These are phyloP conservation scores for Leptopterna dolabrata DNA, from an alignment of 2,888 invertebrate species.

Conservation along the genomic window DNA sequence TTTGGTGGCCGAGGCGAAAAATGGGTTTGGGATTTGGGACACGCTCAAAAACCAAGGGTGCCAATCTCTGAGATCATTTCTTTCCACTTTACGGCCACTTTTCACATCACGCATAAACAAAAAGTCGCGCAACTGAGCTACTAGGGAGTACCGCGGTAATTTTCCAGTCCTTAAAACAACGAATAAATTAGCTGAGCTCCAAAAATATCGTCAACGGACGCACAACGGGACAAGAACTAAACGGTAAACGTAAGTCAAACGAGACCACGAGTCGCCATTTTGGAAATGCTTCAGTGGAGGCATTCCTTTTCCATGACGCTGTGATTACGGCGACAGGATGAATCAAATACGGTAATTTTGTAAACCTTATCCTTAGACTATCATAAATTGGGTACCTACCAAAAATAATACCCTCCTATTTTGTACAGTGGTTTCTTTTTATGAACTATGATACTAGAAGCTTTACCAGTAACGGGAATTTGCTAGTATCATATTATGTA, in stretches of 20 bases:
- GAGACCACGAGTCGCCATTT: not conserved
- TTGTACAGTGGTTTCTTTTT: too few relatives aligned
- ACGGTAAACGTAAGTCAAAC: too few relatives aligned
- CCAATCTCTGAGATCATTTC: not conserved
- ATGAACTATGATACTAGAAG: too few relatives aligned
- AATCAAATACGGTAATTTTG: too few relatives aligned
- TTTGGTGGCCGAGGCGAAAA: not conserved
- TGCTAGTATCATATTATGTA: too few relatives aligned
- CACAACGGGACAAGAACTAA: not conserved
- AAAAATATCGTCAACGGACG: not conserved
- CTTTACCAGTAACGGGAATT: too few relatives aligned
- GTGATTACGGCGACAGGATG: too few relatives aligned
- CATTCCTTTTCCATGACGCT: not conserved
- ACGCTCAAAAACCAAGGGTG: conserved; percentile 2
- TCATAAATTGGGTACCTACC: too few relatives aligned
- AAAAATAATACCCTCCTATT: too few relatives aligned
- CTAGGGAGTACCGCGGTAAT: not conserved
- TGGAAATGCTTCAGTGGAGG: not conserved
- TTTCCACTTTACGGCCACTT: not conserved
- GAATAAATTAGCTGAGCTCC: not conserved
- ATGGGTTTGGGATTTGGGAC: not conserved
- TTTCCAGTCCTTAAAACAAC: not conserved
- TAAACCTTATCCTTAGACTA: too few relatives aligned
- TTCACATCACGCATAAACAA: not conserved
- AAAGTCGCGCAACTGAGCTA: not conserved